A percentile compares a stretch with the other conserved stretches of the same genome.
phyloP scores from a whole-genome alignment of 2,888 invertebrate genomes.

The Argyra leucocephala region DNA sequence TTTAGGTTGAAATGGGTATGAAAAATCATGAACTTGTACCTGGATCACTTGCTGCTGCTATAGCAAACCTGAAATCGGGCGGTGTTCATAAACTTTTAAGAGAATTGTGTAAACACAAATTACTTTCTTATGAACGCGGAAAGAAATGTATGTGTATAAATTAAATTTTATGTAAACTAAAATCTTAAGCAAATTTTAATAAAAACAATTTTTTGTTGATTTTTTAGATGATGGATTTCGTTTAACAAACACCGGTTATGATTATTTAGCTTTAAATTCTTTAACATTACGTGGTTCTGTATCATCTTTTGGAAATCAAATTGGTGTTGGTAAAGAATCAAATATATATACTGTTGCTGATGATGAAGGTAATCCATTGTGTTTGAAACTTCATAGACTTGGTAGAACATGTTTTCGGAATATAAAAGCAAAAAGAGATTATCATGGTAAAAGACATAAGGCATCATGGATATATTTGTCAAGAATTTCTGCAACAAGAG shows the following conservation, averaged over 20 bases:
- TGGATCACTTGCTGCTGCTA: slow-evolving; percentile 74
- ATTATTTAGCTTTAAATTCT: slow-evolving; percentile 88
- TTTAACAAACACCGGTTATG: slow-evolving; percentile 91
- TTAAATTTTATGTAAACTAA: neutral
- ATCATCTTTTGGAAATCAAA: slow-evolving; percentile 89
- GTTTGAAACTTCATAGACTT: slow-evolving; percentile 82
- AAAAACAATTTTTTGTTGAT: neutral
- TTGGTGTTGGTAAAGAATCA: slow-evolving; percentile 98
- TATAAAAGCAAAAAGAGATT: slow-evolving; percentile 91
- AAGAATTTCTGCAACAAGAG: slow-evolving; percentile 91
- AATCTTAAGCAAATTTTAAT: neutral
- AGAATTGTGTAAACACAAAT: slow-evolving; percentile 80
- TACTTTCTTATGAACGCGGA: slow-evolving; percentile 89
- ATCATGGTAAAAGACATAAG: slow-evolving; percentile 81
- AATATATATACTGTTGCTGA: slow-evolving; percentile 87
- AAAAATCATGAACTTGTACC: slow-evolving; percentile 98
- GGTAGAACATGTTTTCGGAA: slow-evolving; percentile 95
- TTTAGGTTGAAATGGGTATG: slow-evolving; percentile 99
- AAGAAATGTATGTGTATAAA: slow-evolving; percentile 66
- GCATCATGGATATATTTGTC: slow-evolving; percentile 95
- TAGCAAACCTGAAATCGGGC: slow-evolving; percentile 86
- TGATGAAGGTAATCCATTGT: slow-evolving; percentile 67
- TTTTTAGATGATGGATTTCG: slow-evolving; percentile 89
- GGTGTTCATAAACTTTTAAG: slow-evolving; percentile 85
- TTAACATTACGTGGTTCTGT: slow-evolving; percentile 69